Percentiles rank a stretch among this genome's conserved stretches.
Conservation (phyloP, 2,113 vertebrate genomes). For the Limnothrissa miodon region DNA sequence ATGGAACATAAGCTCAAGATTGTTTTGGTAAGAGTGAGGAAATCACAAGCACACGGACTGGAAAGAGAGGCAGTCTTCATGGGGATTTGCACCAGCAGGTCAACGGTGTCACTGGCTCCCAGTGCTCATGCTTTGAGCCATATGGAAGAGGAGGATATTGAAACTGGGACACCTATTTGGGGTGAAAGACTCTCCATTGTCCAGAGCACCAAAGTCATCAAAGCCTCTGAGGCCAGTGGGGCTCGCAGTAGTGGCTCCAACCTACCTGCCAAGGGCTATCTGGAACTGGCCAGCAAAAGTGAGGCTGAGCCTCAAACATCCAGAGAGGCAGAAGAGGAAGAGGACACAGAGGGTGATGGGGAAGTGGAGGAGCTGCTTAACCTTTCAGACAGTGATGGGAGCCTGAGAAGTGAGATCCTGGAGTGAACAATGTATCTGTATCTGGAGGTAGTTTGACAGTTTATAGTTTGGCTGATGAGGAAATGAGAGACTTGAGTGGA, state of each 20-base stretch:
- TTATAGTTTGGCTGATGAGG: neutral
- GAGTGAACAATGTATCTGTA: neutral
- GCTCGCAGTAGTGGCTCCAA: neutral
- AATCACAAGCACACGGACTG: neutral
- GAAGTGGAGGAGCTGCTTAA: conserved; percentile 57
- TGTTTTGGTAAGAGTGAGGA: neutral
- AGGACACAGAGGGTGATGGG: conserved; percentile 51
- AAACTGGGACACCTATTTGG: neutral
- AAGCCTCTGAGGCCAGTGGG: neutral
- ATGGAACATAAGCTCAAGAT: neutral
- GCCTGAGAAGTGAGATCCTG: neutral
- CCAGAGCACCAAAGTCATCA: neutral
- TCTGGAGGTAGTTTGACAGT: neutral
- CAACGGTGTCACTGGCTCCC: neutral
- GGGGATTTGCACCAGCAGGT: conserved; percentile 5
- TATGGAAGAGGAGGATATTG: neutral
- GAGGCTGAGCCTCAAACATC: conserved; percentile 46
- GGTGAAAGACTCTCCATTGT: neutral
- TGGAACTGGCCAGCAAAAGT: conserved; percentile 8
- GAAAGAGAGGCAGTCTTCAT: neutral
- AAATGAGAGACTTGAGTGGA: neutral
- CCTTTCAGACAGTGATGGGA: conserved; percentile 41
- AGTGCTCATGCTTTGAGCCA: neutral
- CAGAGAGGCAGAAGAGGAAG: conserved; percentile 46
- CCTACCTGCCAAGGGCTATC: neutral